These are phyloP conservation scores for Amblyjoppa proteus DNA, from an alignment of 2,888 invertebrate species.

Conservation along the genomic window DNA sequence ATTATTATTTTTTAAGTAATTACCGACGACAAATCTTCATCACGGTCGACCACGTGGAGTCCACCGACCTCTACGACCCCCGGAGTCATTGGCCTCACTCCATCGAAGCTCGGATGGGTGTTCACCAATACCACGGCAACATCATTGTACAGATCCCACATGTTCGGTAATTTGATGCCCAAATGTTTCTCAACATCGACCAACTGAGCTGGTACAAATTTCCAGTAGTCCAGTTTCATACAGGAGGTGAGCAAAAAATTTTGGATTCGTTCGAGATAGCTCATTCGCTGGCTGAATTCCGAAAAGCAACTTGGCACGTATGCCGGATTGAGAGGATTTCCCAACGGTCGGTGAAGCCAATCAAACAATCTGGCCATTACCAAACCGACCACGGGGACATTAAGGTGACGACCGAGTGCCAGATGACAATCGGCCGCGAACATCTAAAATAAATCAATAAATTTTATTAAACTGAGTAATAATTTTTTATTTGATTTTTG, in stretches of 20 bases:
- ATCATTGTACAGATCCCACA: slow-evolving; percentile 74
- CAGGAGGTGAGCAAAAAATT: slow-evolving; percentile 66
- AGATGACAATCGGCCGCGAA: slow-evolving; percentile 76
- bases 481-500: no score
- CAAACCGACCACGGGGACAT: slow-evolving; percentile 74
- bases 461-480: no score
- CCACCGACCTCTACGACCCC: slow-evolving; percentile 87
- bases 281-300: slow-evolving; percentile 67
- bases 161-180: slow-evolving; percentile 65
- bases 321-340: slow-evolving; percentile 74
- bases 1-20: slow-evolving; percentile 23
- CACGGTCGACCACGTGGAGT: slow-evolving; percentile 82
- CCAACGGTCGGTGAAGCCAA: slow-evolving; percentile 74
- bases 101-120: slow-evolving; percentile 86
- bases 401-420: slow-evolving; percentile 75
- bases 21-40: slow-evolving; percentile 67
- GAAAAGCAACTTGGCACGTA: slow-evolving; percentile 71
- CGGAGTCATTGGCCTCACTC: slow-evolving; percentile 85
- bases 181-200: slow-evolving; percentile 73
- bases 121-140: slow-evolving; percentile 85
- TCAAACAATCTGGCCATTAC: slow-evolving; percentile 71
- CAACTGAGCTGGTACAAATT: slow-evolving; percentile 57
- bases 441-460: slow-evolving; percentile 67
- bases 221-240: slow-evolving; percentile 55
- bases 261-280: slow-evolving; percentile 74